phyloP scores from a whole-genome alignment of 2,797 vertebrate genomes.

The Brachyalestes nurse region DNA sequence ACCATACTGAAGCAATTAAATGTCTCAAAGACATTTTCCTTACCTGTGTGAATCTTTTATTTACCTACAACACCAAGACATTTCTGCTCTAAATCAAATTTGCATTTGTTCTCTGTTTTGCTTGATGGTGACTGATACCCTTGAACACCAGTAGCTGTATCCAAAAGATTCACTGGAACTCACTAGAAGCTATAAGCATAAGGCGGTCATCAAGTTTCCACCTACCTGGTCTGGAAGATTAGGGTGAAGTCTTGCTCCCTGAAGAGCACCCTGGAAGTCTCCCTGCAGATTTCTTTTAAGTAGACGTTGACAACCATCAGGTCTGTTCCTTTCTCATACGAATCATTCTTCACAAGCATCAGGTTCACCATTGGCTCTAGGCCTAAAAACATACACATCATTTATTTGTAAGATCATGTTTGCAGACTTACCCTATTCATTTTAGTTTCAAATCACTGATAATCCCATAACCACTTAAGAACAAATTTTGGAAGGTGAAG shows the following conservation, averaged over 20 bases:
- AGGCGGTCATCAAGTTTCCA: background rate
- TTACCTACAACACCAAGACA: background rate
- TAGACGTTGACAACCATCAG: slow-evolving; percentile 98
- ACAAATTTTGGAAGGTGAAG: background rate
- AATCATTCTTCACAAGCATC: slow-evolving; percentile 91
- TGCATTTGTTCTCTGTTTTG: background rate
- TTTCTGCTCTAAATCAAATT: background rate
- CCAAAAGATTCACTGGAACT: background rate
- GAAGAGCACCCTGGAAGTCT: slow-evolving; percentile 89
- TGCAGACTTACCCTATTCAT: background rate
- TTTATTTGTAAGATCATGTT: background rate
- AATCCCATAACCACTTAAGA: background rate
- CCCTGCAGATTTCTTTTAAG: slow-evolving; percentile 89
- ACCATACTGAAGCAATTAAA: too few relatives aligned
- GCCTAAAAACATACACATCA: slow-evolving; percentile 63
- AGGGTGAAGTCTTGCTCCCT: slow-evolving; percentile 97
- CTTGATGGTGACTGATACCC: background rate
- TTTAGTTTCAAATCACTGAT: background rate
- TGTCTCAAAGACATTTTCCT: too few relatives aligned
- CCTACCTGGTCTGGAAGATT: slow-evolving; percentile 95
- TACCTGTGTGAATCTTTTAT: background rate
- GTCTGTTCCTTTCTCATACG: slow-evolving; percentile 95
- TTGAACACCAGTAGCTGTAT: background rate
- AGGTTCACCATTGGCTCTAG: slow-evolving; percentile 91
- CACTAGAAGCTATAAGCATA: background rate